Percentiles rank a stretch among this genome's conserved stretches.
phyloP scores from a whole-genome alignment of 2,888 invertebrate species.

The Pachliopta kotzebuea region DNA sequence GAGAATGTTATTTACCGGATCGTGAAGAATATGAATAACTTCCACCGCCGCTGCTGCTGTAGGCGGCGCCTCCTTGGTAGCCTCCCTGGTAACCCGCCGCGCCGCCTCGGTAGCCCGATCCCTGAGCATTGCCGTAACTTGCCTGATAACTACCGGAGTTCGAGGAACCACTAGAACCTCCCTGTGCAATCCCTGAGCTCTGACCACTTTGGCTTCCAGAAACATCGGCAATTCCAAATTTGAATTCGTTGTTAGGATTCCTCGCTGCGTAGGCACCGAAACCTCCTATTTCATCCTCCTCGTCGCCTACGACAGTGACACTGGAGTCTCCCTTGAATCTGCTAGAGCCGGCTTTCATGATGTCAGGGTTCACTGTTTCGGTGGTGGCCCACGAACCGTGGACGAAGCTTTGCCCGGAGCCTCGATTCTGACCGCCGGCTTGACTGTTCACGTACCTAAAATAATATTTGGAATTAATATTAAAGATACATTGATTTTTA shows the following conservation, averaged over 20 bases:
- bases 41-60: conserved; percentile 42
- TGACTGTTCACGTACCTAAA: conserved; percentile 46
- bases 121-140: conserved; percentile 28
- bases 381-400: conserved; percentile 71
- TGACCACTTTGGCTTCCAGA: conserved; percentile 41
- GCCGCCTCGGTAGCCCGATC: conserved; percentile 37
- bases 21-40: conserved; percentile 63
- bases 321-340: conserved; percentile 55
- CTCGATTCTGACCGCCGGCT: conserved; percentile 32
- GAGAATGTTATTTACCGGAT: conserved; percentile 47
- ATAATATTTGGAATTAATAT: too few species aligned
- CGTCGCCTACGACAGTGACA: conserved; percentile 64
- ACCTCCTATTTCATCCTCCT: conserved; percentile 60
- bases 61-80: conserved; percentile 35
- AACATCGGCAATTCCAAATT: conserved; percentile 65
- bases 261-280: conserved; percentile 63
- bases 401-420: conserved; percentile 52
- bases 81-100: conserved; percentile 30
- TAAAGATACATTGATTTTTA: too few species aligned
- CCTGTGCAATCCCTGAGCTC: conserved; percentile 33
- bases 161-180: conserved; percentile 34
- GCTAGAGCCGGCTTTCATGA: conserved; percentile 66
- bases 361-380: conserved; percentile 69
- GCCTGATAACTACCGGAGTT: conserved; percentile 35
- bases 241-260: conserved; percentile 66